A percentile compares a stretch with the other conserved stretches of the same genome.
Conservation (phyloP, 2,888 invertebrate species). For the Ectemnius continuus region DNA sequence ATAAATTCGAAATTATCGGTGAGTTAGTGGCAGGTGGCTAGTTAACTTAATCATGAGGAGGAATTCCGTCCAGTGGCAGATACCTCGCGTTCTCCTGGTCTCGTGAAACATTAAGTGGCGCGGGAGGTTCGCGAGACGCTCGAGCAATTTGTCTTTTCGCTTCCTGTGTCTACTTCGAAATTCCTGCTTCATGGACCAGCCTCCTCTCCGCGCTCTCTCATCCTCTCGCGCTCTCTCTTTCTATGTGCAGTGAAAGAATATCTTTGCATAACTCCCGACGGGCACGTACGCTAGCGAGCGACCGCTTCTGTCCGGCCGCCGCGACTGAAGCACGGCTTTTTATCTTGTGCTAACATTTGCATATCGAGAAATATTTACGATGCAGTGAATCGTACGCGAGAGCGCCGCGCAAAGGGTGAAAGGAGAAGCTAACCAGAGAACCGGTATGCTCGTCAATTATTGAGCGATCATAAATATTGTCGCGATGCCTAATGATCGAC, state of each 20-base stretch:
- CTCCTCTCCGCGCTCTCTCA: too few species aligned
- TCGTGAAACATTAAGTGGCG: constrained; percentile 2
- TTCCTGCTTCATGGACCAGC: neutral
- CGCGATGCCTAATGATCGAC: neutral
- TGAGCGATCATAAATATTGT: constrained; percentile 18
- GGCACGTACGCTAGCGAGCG: too few species aligned
- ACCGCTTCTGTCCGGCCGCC: constrained; percentile 5
- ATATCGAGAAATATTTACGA: constrained; percentile 19
- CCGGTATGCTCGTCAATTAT: constrained; percentile 10
- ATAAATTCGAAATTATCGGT: neutral
- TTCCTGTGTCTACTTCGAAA: neutral
- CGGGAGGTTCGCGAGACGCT: neutral
- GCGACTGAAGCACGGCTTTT: neutral
- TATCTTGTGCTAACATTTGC: constrained; percentile 25
- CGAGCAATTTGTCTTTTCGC: constrained; percentile 1
- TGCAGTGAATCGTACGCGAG: neutral
- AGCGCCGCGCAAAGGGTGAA: neutral
- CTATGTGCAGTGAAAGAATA: too few species aligned
- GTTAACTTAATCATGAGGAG: neutral
- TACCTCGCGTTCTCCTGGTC: too few species aligned
- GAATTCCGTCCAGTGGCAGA: neutral
- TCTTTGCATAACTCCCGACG: too few species aligned
- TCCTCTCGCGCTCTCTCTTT: too few species aligned
- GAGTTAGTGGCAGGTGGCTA: neutral
- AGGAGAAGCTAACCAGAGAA: constrained; percentile 17